Conservation (phyloP, 2,113 vertebrate species). For the Cebus imitator region DNA sequence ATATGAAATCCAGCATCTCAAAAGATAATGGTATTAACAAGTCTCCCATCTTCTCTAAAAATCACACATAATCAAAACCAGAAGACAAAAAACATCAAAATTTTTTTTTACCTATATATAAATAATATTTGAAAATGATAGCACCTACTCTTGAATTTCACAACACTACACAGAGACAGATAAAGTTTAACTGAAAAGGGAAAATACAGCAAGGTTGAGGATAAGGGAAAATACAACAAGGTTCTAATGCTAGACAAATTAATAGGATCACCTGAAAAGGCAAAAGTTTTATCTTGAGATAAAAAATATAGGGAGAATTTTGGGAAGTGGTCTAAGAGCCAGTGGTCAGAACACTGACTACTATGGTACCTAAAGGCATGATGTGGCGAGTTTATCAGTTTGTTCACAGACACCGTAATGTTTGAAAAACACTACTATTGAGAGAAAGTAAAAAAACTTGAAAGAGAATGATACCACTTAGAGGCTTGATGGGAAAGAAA, state of each 20-base stretch:
- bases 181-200: neutral
- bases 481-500: accelerated
- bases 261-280: neutral
- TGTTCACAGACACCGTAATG: neutral
- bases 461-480: neutral
- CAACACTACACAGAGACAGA: neutral
- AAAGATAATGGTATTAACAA: neutral
- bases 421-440: neutral
- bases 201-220: neutral
- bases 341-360: neutral
- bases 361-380: too few species aligned
- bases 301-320: neutral
- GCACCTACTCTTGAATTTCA: neutral
- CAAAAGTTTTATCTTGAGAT: neutral
- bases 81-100: neutral
- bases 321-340: neutral
- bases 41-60: neutral
- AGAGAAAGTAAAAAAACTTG: neutral
- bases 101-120: neutral
- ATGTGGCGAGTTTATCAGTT: neutral
- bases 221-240: neutral
- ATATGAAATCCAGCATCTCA: neutral
- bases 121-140: neutral
- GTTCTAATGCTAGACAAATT: neutral
- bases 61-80: neutral